Evolutionary conservation across 2,797 vertebrate genomes (phyloP).

Genomic region (Rachycentron canadum): DNA sequence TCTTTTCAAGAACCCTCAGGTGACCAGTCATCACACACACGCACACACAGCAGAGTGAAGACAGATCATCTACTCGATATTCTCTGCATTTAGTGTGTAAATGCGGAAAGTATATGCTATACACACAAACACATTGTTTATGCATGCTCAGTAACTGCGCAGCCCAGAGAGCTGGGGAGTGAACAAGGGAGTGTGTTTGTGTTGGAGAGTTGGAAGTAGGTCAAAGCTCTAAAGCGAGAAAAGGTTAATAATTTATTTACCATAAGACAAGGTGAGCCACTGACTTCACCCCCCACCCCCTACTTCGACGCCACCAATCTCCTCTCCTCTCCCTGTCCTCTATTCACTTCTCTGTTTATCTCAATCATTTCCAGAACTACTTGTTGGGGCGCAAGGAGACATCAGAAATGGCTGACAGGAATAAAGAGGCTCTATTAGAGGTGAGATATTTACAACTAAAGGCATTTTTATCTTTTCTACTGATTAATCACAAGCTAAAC

Average conservation of each 20-base stretch:
- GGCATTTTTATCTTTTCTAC: neutral
- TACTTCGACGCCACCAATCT: too few species aligned
- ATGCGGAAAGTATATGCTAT: constrained; percentile 11
- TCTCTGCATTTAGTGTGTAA: constrained; percentile 10
- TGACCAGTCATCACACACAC: constrained; percentile 63
- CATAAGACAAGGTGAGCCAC: constrained; percentile 58
- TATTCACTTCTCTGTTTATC: constrained; percentile 31
- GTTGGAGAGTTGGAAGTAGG: constrained; percentile 76
- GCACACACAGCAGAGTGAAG: neutral
- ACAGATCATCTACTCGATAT: constrained; percentile 1
- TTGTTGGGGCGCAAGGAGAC: constrained; percentile 96
- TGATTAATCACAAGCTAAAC: neutral
- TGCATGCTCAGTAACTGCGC: constrained; percentile 53
- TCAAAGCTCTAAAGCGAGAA: constrained; percentile 71
- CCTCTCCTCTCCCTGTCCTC: neutral
- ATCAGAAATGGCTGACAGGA: constrained; percentile 96
- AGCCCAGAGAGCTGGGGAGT: constrained; percentile 28
- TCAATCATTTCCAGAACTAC: constrained; percentile 89
- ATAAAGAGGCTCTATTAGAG: constrained; percentile 97
- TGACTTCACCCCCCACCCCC: constrained; percentile 5
- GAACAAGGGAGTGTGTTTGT: constrained; percentile 56
- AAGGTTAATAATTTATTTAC: constrained; percentile 79
- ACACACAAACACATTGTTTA: constrained; percentile 64
- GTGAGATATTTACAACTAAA: constrained; percentile 71
- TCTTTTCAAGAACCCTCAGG: constrained; percentile 98